phyloP scores from a whole-genome alignment of 92 coral and sea anemone genomes.

The Heliopora coerulea region DNA sequence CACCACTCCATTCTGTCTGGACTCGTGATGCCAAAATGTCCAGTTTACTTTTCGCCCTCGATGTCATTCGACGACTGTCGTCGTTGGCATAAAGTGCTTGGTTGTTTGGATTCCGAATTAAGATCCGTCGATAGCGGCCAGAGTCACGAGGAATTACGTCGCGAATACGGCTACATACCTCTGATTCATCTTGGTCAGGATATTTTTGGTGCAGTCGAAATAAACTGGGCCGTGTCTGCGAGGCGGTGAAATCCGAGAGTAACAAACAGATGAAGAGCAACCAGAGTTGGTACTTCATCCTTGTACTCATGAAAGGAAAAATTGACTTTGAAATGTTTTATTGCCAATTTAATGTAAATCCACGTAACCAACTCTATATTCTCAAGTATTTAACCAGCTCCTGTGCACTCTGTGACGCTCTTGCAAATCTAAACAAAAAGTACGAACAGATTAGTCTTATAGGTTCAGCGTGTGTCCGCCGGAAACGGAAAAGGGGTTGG shows the following conservation, averaged over 20 bases:
- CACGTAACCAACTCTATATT: no score
- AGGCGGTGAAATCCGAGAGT: neutral
- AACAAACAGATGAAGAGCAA: neutral
- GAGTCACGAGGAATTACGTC: slow-evolving; percentile 85
- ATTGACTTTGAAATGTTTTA: no score
- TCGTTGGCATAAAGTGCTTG: slow-evolving; percentile 61
- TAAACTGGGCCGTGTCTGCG: slow-evolving; percentile 37
- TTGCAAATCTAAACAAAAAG: no score
- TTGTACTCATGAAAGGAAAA: neutral
- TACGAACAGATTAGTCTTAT: no score
- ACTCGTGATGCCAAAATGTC: slow-evolving; percentile 86
- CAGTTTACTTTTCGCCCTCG: slow-evolving; percentile 82
- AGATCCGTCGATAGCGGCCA: slow-evolving; percentile 75
- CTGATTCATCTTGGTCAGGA: slow-evolving; percentile 71
- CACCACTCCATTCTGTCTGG: slow-evolving; percentile 56
- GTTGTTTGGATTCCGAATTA: slow-evolving; percentile 75
- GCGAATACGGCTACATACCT: slow-evolving; percentile 77
- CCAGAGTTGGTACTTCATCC: slow-evolving; percentile 3
- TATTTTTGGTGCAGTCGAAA: slow-evolving; percentile 39
- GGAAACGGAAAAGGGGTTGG: no score
- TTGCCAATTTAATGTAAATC: no score
- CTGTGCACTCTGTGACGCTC: no score
- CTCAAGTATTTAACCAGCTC: no score
- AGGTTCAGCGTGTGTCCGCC: no score
- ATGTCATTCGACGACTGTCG: slow-evolving; percentile 84